phyloP scores from a whole-genome alignment of 1,140 invertebrate genomes.

The Pemphigus obesinymphae region DNA sequence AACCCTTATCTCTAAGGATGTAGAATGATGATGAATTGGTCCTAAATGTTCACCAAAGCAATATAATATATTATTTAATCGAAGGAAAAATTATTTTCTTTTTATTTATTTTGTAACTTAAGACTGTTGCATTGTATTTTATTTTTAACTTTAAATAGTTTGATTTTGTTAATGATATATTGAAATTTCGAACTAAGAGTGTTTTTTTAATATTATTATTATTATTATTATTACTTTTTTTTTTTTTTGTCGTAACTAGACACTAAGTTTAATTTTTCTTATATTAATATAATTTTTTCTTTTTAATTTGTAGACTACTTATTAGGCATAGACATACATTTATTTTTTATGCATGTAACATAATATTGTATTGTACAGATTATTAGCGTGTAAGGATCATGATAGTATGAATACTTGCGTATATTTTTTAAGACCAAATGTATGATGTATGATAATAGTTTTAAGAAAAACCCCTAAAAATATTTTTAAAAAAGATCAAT shows the following conservation, averaged over 20 bases:
- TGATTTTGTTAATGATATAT: constrained; percentile 13
- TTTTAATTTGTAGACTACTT: constrained; percentile 20
- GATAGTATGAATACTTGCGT: neutral
- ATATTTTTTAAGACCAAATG: constrained; percentile 34
- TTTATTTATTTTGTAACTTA: constrained; percentile 28
- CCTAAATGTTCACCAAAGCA: neutral
- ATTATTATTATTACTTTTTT: too few species aligned
- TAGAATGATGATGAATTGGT: neutral
- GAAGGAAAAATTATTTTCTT: constrained; percentile 1
- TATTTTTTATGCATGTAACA: neutral
- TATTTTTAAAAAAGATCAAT: neutral
- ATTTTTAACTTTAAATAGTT: constrained; percentile 12
- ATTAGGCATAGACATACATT: neutral
- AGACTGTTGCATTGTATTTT: constrained; percentile 33
- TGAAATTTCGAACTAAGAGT: neutral
- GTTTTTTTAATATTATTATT: too few species aligned
- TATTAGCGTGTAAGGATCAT: neutral
- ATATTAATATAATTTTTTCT: neutral
- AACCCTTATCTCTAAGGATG: neutral
- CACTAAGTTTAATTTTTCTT: neutral
- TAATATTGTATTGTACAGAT: constrained; percentile 24
- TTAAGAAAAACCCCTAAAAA: neutral
- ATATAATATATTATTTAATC: constrained; percentile 27
- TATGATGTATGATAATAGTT: neutral
- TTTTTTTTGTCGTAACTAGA: neutral